Evolutionary conservation across 2,888 invertebrate genomes (phyloP), one percentile per base, ranked within the genome.

Genomic region (Cetonia aurata): DNA sequence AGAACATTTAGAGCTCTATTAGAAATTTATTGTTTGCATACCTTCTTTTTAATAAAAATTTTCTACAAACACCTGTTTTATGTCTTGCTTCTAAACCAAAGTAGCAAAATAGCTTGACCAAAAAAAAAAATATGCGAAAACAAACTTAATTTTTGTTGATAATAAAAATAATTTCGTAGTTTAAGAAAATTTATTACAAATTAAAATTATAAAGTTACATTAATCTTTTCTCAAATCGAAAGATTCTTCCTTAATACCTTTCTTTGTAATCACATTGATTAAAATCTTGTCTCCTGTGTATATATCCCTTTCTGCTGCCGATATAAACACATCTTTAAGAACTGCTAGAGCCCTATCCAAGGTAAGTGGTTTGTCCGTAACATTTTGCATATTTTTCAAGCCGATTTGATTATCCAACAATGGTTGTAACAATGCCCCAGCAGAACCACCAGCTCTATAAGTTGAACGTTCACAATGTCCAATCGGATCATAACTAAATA

Each of bases 281-380:
- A 89, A 87, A 77, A 98, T 92, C 71, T 91, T 91, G 86, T 99
- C 99, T 59, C 99, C 99, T 70, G 98, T 98, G 80, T 96, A 94
- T 80, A 98, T 99, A 83, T 99, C 99, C 81, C 99, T 90, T 83
- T 99, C 99, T 0, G 98, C 96, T 3, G 99, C 99, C 67, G 98
- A 96, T 77, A 96, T 96, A 83, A 99, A 99, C 0, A 96, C 95
- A 86, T 99, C 99, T 80, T 96, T 96, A 50, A 98, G 87, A 41
- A 99, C 87, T 4, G 91, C 88, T 10, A 96, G 83, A 0, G 98
- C 98, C 79, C 92, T 92, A 68, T 96, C 96, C 79, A 90, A 85
- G 0, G 92, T 87, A 12, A 98, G 82, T 0, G 92, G 89, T 0
- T 86, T 87, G 53, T 86, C 86, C 1, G 86, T 86, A 0, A 89